A percentile compares a stretch with the other conserved stretches of the same genome.
Conservation (phyloP, 2,113 vertebrate species). For the Recurvirostra avosetta region DNA sequence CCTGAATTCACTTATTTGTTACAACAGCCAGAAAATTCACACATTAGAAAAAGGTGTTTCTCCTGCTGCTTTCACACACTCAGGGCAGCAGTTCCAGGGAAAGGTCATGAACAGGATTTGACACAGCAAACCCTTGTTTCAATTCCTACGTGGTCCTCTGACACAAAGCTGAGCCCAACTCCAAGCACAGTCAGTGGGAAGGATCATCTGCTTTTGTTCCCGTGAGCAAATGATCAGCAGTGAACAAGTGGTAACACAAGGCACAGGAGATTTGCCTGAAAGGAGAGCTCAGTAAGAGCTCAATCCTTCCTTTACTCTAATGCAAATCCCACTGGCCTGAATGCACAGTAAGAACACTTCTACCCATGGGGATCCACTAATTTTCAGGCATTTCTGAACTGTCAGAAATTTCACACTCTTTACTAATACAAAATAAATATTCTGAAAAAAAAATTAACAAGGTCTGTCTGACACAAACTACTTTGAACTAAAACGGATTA, state of each 20-base stretch:
- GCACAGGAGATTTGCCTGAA: background rate
- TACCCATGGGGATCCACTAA: background rate
- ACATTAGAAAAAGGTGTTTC: background rate
- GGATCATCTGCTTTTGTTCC: background rate
- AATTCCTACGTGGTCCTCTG: background rate
- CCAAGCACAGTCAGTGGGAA: background rate
- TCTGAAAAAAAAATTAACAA: background rate
- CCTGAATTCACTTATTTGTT: background rate
- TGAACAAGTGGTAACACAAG: background rate
- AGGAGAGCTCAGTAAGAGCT: background rate
- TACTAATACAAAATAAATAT: background rate
- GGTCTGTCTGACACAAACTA: background rate
- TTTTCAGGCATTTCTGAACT: background rate
- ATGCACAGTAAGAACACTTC: background rate
- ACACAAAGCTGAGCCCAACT: background rate
- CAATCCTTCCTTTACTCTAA: background rate
- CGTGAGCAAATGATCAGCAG: background rate
- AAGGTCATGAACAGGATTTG: background rate
- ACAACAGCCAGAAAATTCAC: background rate
- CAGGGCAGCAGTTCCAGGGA: background rate
- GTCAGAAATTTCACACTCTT: background rate
- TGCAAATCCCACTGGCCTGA: background rate
- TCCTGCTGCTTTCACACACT: background rate
- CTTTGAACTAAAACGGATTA: background rate
- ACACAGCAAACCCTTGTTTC: background rate